These are phyloP conservation scores for Pristionchus japonicus DNA, from an alignment of 2,888 invertebrate genomes.

Conservation along the genomic window DNA sequence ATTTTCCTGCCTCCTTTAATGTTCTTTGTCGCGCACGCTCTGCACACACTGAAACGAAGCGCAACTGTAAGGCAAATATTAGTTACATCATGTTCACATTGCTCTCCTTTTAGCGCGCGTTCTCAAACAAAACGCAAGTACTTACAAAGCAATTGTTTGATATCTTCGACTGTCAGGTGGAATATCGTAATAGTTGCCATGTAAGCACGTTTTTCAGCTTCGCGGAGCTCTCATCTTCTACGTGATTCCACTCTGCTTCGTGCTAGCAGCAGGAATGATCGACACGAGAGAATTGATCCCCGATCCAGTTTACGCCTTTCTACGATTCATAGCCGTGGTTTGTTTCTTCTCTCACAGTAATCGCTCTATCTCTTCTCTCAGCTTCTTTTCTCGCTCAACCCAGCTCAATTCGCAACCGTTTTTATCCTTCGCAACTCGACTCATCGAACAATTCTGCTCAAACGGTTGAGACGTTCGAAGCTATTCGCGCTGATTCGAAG, in stretches of 20 bases:
- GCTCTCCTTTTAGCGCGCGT: background rate
- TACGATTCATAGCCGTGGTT: background rate
- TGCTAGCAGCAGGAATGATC: background rate
- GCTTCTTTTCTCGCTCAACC: background rate
- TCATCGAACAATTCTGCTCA: background rate
- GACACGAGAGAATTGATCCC: background rate
- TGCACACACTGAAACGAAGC: background rate
- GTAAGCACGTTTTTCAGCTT: background rate
- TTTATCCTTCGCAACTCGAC: conserved; percentile 8
- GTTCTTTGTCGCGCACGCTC: background rate
- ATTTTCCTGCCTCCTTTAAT: background rate
- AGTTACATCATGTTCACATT: too few relatives aligned
- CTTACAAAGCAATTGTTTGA: background rate
- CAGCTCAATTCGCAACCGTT: background rate
- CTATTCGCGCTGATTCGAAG: background rate
- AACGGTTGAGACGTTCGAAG: background rate
- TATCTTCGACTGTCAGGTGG: background rate
- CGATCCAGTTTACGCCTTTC: background rate
- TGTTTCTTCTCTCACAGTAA: background rate
- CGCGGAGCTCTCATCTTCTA: background rate
- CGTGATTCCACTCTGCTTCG: background rate
- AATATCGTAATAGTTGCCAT: background rate
- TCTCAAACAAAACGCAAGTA: background rate
- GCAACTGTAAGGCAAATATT: too few relatives aligned
- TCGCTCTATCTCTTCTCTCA: background rate